Conservation (phyloP, 2,888 invertebrate genomes). For the Neelides folsomi region DNA sequence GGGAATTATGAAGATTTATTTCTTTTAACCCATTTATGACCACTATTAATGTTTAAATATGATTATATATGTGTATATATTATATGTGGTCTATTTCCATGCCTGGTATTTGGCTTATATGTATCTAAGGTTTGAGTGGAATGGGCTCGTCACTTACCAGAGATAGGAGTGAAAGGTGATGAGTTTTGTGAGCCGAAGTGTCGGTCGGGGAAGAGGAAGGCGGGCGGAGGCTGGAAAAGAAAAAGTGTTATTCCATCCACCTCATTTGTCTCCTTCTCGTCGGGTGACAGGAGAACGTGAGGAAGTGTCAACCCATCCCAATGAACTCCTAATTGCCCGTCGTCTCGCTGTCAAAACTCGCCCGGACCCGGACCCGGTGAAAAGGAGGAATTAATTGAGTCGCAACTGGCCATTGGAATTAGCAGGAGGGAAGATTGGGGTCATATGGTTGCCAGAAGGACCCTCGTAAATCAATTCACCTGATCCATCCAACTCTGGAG, state of each 20-base stretch:
- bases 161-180: slow-evolving; percentile 29
- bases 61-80: too few relatives aligned
- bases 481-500: too few relatives aligned
- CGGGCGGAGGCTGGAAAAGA: slow-evolving; percentile 18
- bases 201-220: slow-evolving; percentile 30
- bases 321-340: not conserved
- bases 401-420: too few relatives aligned
- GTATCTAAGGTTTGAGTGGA: too few relatives aligned
- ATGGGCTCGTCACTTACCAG: slow-evolving; percentile 20
- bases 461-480: too few relatives aligned
- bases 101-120: too few relatives aligned
- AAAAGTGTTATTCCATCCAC: slow-evolving; percentile 21
- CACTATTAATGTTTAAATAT: too few relatives aligned
- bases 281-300: not conserved
- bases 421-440: too few relatives aligned
- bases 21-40: too few relatives aligned
- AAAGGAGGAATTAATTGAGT: slow-evolving; percentile 1
- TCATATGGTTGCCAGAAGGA: too few relatives aligned
- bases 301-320: not conserved
- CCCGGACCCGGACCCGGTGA: slow-evolving; percentile 24
- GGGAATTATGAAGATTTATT: too few relatives aligned
- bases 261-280: slow-evolving; percentile 13
- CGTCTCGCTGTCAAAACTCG: not conserved
- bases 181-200: slow-evolving; percentile 26
- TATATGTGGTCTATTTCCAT: too few relatives aligned